phyloP scores from a whole-genome alignment of 2,888 invertebrate species.

The Mystacides longicornis region DNA sequence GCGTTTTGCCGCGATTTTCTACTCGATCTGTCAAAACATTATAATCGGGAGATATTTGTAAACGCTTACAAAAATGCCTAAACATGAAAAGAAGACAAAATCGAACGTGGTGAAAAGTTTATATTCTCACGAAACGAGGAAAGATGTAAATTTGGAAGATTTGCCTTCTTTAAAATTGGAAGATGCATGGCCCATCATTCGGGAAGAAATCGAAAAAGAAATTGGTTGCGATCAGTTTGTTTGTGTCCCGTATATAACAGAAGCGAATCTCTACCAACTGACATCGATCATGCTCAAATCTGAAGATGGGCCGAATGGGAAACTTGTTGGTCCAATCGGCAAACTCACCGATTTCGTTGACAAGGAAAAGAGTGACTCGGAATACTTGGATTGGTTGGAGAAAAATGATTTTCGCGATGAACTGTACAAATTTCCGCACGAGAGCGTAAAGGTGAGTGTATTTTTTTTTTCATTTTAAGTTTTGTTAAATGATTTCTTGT shows the following conservation, averaged over 20 bases:
- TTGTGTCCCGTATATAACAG: slow-evolving; percentile 48
- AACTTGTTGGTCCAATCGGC: slow-evolving; percentile 45
- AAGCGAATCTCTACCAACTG: slow-evolving; percentile 44
- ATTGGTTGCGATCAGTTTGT: slow-evolving; percentile 46
- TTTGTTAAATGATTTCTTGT: not conserved
- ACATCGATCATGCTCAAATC: slow-evolving; percentile 41
- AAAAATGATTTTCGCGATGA: slow-evolving; percentile 37
- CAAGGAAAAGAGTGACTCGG: slow-evolving; percentile 38
- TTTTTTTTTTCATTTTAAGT: not conserved
- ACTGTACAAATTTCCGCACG: slow-evolving; percentile 45
- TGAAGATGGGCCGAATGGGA: slow-evolving; percentile 39
- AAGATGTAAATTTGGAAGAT: slow-evolving; percentile 44
- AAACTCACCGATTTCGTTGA: slow-evolving; percentile 41
- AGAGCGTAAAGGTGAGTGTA: slow-evolving; percentile 40
- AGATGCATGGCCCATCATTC: slow-evolving; percentile 48
- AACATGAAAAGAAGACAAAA: slow-evolving; percentile 40
- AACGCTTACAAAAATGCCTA: slow-evolving; percentile 35
- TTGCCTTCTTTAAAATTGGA: slow-evolving; percentile 45
- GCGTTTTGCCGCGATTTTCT: too few relatives aligned
- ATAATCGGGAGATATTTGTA: not conserved
- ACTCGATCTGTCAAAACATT: not conserved
- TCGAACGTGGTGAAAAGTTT: slow-evolving; percentile 44
- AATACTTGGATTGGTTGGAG: slow-evolving; percentile 40
- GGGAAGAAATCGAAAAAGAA: slow-evolving; percentile 48
- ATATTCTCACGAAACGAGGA: slow-evolving; percentile 46